phyloP scores from a whole-genome alignment of 2,113 vertebrate species.

The Cyrtonyx montezumae region DNA sequence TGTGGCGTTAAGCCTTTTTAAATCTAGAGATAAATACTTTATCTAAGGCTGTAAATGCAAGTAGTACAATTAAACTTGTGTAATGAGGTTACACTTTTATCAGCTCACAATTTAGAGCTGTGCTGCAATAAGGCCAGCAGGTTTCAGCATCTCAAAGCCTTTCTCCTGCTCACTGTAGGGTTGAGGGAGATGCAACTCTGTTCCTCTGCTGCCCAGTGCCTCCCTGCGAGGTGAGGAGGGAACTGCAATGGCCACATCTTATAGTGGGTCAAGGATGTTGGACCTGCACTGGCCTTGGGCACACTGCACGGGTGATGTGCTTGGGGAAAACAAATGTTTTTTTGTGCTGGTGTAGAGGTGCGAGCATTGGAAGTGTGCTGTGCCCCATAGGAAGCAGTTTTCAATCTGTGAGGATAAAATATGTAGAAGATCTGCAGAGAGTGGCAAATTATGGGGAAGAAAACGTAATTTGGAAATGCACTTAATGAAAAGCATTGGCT shows the following conservation, averaged over 20 bases:
- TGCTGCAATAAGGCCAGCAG: background rate
- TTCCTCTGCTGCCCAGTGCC: background rate
- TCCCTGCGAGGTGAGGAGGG: fast-evolving
- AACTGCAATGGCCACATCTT: fast-evolving
- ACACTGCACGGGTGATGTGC: fast-evolving
- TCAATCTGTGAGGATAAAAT: background rate
- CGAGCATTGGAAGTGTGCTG: background rate
- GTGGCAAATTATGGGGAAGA: background rate
- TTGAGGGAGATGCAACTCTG: fast-evolving
- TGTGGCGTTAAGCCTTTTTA: slow-evolving; percentile 1
- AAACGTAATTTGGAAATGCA: background rate
- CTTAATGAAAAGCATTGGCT: background rate
- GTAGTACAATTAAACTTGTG: background rate
- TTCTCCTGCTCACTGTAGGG: fast-evolving
- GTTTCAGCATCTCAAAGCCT: background rate
- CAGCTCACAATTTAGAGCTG: background rate
- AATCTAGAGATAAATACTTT: background rate
- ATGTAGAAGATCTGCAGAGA: background rate
- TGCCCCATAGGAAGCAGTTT: background rate
- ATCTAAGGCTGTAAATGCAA: background rate
- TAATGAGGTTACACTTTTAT: background rate
- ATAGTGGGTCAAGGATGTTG: background rate
- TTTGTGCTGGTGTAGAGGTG: background rate
- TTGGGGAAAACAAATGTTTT: background rate
- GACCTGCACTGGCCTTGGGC: background rate